Evolutionary conservation across 1,140 invertebrate species (phyloP).

Genomic region (Drosophila fuyamai): DNA sequence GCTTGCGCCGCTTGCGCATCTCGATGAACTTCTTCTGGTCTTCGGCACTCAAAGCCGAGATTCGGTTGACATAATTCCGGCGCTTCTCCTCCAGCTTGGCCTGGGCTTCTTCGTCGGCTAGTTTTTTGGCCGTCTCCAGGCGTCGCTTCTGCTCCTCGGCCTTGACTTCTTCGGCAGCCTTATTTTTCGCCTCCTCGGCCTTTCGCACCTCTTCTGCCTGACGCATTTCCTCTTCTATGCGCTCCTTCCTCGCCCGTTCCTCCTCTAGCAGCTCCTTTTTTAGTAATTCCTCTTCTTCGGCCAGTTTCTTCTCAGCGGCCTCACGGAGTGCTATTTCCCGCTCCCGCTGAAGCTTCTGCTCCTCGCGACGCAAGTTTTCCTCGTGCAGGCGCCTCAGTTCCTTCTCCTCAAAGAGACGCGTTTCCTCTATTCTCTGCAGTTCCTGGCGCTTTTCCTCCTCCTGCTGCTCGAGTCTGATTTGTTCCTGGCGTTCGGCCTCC

Average conservation of each 20-base stretch:
- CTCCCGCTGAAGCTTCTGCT: slow-evolving; percentile 57
- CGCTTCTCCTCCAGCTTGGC: slow-evolving; percentile 51
- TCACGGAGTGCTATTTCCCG: slow-evolving; percentile 59
- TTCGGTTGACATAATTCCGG: slow-evolving; percentile 55
- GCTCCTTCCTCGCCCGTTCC: slow-evolving; percentile 51
- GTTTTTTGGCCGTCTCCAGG: slow-evolving; percentile 54
- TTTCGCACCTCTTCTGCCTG: slow-evolving; percentile 60
- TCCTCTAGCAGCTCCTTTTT: slow-evolving; percentile 57
- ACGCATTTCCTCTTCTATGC: slow-evolving; percentile 52
- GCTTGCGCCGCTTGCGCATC: slow-evolving; percentile 76
- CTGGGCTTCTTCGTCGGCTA: slow-evolving; percentile 52
- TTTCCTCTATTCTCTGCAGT: slow-evolving; percentile 63
- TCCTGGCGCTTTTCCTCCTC: slow-evolving; percentile 73
- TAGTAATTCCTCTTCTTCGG: slow-evolving; percentile 68
- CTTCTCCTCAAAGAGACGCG: slow-evolving; percentile 58
- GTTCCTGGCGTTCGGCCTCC: slow-evolving; percentile 63
- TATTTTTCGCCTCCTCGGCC: slow-evolving; percentile 53
- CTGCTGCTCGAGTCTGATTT: slow-evolving; percentile 60
- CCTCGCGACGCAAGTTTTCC: slow-evolving; percentile 63
- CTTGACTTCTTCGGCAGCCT: slow-evolving; percentile 47
- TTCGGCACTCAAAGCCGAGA: slow-evolving; percentile 63
- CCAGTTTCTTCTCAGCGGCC: slow-evolving; percentile 49
- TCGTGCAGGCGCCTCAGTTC: slow-evolving; percentile 68
- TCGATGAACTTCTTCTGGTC: slow-evolving; percentile 71
- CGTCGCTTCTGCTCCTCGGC: slow-evolving; percentile 48